Conservation (phyloP, 2,888 invertebrate species). For the Cynaeus angustus region DNA sequence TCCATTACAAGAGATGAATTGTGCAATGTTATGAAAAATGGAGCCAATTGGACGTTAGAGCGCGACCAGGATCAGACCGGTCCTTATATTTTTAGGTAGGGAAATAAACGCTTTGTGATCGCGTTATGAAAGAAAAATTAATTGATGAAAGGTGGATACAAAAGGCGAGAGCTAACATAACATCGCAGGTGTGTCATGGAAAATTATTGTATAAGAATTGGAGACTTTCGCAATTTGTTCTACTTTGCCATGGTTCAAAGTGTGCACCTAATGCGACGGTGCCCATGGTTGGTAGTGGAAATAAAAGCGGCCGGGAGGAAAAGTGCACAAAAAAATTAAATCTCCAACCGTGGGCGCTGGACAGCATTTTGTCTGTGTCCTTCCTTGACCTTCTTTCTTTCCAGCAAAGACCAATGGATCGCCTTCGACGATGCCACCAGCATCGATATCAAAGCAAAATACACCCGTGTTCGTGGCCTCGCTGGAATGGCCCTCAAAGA, state of each 20-base stretch:
- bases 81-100: conserved; percentile 81
- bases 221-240: conserved; percentile 53
- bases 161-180: conserved; percentile 9
- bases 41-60: conserved; percentile 82
- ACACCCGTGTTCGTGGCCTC: conserved; percentile 80
- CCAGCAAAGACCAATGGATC: conserved; percentile 81
- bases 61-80: conserved; percentile 86
- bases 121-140: conserved; percentile 36
- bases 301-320: no score
- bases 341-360: no score
- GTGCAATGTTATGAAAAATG: conserved; percentile 75
- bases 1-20: conserved; percentile 78
- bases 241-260: conserved; percentile 31
- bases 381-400: no score
- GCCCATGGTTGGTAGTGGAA: conserved; percentile 44
- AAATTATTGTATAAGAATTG: conserved; percentile 45
- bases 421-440: conserved; percentile 85
- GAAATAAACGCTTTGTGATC: background rate
- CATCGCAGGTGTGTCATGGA: conserved; percentile 52
- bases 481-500: conserved; percentile 82
- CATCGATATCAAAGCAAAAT: conserved; percentile 85
- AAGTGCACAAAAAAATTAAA: no score
- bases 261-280: conserved; percentile 50
- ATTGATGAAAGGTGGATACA: conserved; percentile 37
- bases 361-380: no score